phyloP scores from a whole-genome alignment of 2,113 vertebrate species.

The Cephalophus harveyi region DNA sequence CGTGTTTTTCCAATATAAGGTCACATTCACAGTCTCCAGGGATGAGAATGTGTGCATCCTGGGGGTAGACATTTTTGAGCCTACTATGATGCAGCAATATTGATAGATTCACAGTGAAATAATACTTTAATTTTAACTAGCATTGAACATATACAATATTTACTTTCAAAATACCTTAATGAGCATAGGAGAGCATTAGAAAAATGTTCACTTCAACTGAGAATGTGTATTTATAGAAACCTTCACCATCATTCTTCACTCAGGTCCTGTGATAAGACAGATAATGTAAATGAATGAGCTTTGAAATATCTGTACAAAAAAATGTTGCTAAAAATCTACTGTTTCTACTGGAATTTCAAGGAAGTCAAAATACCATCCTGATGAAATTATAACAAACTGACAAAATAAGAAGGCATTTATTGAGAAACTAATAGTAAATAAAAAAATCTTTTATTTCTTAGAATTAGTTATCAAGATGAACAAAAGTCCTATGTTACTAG shows the following conservation, averaged over 20 bases:
- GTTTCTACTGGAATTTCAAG: not conserved
- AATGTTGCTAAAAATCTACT: not conserved
- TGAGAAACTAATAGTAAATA: not conserved
- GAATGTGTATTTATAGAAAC: not conserved
- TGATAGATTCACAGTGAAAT: not conserved
- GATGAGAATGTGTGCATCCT: not conserved
- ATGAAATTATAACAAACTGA: slow-evolving; percentile 4
- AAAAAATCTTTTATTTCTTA: not conserved
- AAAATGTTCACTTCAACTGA: not conserved
- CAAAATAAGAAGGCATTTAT: not conserved
- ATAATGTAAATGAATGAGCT: not conserved
- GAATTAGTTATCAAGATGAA: not conserved
- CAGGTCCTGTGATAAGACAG: not conserved
- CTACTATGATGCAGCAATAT: not conserved
- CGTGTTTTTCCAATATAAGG: not conserved
- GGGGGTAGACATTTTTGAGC: not conserved
- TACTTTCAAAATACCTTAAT: not conserved
- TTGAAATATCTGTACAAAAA: not conserved
- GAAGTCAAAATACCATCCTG: not conserved
- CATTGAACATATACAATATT: not conserved
- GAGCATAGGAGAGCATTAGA: not conserved
- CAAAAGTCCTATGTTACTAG: not conserved
- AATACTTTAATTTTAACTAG: not conserved
- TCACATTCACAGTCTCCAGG: not conserved
- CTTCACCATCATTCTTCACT: not conserved